phyloP scores from a whole-genome alignment of 2,113 vertebrate genomes.

The Stomatorhinus ivindoensis region DNA sequence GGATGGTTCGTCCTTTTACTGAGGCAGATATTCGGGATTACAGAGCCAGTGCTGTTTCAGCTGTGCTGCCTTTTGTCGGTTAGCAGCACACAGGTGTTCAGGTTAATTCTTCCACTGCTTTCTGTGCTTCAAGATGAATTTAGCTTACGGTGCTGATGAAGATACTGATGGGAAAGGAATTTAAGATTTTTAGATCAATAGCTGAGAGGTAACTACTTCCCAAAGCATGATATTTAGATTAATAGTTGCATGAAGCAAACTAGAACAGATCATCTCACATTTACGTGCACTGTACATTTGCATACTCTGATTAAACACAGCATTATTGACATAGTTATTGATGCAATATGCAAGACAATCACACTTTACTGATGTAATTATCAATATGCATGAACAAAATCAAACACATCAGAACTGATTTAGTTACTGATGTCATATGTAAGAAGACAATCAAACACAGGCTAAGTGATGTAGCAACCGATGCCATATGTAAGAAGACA shows the following conservation, averaged over 20 bases:
- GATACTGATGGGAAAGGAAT: neutral
- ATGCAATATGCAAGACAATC: neutral
- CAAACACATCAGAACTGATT: neutral
- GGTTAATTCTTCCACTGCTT: neutral
- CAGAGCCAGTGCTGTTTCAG: neutral
- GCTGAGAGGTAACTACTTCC: neutral
- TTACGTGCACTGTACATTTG: neutral
- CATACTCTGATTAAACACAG: neutral
- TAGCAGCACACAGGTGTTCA: neutral
- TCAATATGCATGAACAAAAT: neutral
- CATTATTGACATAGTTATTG: neutral
- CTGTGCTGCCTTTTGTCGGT: neutral
- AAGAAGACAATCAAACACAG: neutral
- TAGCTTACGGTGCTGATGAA: neutral
- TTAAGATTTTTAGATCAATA: constrained; percentile 19
- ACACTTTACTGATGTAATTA: neutral
- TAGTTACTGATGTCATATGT: neutral
- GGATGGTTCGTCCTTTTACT: neutral
- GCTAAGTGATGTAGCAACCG: neutral
- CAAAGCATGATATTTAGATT: constrained; percentile 33
- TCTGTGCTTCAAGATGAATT: neutral
- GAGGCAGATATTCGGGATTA: neutral
- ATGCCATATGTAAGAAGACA: neutral
- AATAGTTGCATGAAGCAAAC: constrained; percentile 42
- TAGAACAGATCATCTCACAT: constrained; percentile 23